These are phyloP conservation scores for Thripadectes ignobilis DNA, from an alignment of 2,797 vertebrate species.

Conservation along the genomic window DNA sequence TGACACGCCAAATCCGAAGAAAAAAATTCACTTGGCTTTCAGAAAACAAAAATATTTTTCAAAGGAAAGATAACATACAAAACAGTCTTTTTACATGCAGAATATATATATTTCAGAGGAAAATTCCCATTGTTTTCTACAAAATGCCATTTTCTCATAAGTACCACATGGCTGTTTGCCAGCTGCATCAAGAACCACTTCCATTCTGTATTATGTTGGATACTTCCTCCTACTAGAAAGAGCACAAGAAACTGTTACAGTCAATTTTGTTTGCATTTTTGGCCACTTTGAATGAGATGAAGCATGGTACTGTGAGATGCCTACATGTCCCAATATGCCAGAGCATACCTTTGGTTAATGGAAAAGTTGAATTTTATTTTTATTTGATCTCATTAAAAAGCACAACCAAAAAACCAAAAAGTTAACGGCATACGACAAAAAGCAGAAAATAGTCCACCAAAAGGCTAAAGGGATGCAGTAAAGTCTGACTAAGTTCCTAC, in stretches of 20 bases:
- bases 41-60: neutral
- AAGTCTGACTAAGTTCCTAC: neutral
- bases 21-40: neutral
- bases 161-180: neutral
- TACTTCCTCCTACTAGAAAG: neutral
- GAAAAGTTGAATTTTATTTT: neutral
- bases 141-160: neutral
- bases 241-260: neutral
- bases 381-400: neutral
- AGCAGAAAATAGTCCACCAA: neutral
- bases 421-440: neutral
- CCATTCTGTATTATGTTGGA: neutral
- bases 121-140: neutral
- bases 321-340: neutral
- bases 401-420: neutral
- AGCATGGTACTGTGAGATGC: neutral
- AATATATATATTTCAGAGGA: neutral
- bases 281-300: neutral
- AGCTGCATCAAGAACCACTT: neutral
- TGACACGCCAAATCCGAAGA: neutral
- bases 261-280: neutral
- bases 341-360: neutral
- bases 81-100: neutral
- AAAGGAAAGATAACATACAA: neutral
- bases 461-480: neutral